These are phyloP conservation scores for Octodonta nipae DNA, from an alignment of 2,888 invertebrate species.

Conservation along the genomic window DNA sequence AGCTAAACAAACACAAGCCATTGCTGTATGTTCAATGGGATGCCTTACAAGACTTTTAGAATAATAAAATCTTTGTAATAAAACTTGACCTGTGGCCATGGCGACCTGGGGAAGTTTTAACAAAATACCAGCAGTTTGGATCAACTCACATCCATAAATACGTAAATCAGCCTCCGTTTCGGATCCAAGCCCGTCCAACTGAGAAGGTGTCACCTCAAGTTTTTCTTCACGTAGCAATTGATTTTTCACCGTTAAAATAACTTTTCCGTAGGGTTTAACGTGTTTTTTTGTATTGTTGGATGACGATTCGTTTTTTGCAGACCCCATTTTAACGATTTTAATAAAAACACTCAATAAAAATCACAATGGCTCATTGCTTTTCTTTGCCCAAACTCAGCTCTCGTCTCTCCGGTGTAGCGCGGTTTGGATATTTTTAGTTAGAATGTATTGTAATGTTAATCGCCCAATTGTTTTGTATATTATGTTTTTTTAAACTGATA, in stretches of 20 bases:
- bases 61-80: conserved; percentile 96
- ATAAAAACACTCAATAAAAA: too few species aligned
- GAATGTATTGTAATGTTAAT: too few species aligned
- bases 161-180: conserved; percentile 87
- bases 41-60: conserved; percentile 95
- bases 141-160: conserved; percentile 92
- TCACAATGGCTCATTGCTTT: too few species aligned
- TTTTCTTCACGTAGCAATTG: conserved; percentile 80
- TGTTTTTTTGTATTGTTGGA: conserved; percentile 12
- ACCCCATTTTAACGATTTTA: conserved; percentile 11
- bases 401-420: too few species aligned
- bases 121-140: conserved; percentile 93
- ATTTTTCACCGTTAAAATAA: conserved; percentile 82
- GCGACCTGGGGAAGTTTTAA: conserved; percentile 96
- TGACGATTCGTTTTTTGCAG: conserved; percentile 13
- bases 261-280: conserved; percentile 54
- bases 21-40: conserved; percentile 94
- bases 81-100: conserved; percentile 97
- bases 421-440: too few species aligned
- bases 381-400: too few species aligned
- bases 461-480: too few species aligned
- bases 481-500: too few species aligned
- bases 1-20: conserved; percentile 94
- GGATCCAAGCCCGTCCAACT: conserved; percentile 77
- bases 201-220: conserved; percentile 80